phyloP scores from a whole-genome alignment of 1,140 invertebrate species.

The Atta cephalotes region DNA sequence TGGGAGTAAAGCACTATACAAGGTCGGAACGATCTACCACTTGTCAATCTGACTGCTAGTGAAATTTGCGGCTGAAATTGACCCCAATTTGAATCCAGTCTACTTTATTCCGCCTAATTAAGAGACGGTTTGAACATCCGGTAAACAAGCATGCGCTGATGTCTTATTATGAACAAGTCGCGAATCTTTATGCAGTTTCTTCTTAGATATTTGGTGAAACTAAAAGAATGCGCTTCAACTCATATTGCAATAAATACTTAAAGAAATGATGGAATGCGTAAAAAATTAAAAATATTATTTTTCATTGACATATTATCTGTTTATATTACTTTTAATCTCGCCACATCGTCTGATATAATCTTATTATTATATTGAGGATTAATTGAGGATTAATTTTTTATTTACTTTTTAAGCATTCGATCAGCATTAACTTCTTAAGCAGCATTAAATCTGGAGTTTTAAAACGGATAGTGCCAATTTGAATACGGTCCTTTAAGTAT shows the following conservation, averaged over 20 bases:
- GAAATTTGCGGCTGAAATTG: conserved; percentile 58
- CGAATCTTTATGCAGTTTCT: not conserved
- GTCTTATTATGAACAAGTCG: not conserved
- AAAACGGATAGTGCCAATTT: not conserved
- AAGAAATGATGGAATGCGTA: not conserved
- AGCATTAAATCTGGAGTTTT: not conserved
- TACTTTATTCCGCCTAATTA: conserved; percentile 55
- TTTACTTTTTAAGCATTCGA: not conserved
- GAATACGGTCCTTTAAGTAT: not conserved
- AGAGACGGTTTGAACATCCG: conserved; percentile 44
- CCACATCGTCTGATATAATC: not conserved
- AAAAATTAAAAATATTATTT: conserved; percentile 34
- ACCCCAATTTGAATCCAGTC: conserved; percentile 42
- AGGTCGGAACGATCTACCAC: conserved; percentile 59
- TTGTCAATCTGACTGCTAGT: conserved; percentile 43
- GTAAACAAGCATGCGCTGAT: conserved; percentile 43
- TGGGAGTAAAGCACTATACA: conserved; percentile 26
- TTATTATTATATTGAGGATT: conserved; percentile 1
- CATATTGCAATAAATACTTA: not conserved
- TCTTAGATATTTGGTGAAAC: not conserved
- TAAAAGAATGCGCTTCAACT: not conserved
- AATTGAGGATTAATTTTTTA: conserved; percentile 1
- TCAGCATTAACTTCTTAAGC: not conserved
- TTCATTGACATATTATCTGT: not conserved
- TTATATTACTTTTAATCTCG: not conserved